Conservation (phyloP, 2,888 invertebrate species). For the Podotricha telesiphe region DNA sequence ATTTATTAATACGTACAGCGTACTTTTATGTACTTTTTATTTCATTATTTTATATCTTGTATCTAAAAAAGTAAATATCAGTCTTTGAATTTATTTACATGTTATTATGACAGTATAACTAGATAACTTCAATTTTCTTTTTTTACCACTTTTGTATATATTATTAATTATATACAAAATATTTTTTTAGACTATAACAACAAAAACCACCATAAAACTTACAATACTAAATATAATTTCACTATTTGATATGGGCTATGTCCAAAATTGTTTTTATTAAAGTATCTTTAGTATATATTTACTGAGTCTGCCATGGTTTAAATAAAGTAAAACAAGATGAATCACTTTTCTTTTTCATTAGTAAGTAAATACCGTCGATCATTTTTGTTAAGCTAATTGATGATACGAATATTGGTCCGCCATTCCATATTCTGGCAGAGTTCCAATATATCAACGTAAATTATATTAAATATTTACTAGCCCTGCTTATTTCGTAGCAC, state of each 20-base stretch:
- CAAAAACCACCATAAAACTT: too few species aligned
- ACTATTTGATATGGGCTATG: not conserved
- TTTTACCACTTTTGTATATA: too few species aligned
- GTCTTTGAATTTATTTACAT: too few species aligned
- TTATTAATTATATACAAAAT: too few species aligned
- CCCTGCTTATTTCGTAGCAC: not conserved
- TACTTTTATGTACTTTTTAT: too few species aligned
- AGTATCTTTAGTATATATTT: not conserved
- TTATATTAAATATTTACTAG: conserved; percentile 6
- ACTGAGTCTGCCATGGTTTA: not conserved
- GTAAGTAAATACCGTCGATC: conserved; percentile 26
- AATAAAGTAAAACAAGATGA: conserved; percentile 23
- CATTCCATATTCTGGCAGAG: not conserved
- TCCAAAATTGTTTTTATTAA: not conserved
- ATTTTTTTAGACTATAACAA: too few species aligned
- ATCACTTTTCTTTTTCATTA: conserved; percentile 22
- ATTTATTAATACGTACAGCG: too few species aligned
- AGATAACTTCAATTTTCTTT: too few species aligned
- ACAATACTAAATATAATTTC: too few species aligned
- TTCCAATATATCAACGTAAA: conserved; percentile 1
- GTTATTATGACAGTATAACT: too few species aligned
- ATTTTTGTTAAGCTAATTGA: conserved; percentile 23
- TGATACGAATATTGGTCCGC: conserved; percentile 13
- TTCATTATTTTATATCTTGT: too few species aligned
- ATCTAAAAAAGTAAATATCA: too few species aligned